Evolutionary conservation across 2,113 vertebrate genomes (phyloP).

Genomic region (Phoxinus phoxinus): DNA sequence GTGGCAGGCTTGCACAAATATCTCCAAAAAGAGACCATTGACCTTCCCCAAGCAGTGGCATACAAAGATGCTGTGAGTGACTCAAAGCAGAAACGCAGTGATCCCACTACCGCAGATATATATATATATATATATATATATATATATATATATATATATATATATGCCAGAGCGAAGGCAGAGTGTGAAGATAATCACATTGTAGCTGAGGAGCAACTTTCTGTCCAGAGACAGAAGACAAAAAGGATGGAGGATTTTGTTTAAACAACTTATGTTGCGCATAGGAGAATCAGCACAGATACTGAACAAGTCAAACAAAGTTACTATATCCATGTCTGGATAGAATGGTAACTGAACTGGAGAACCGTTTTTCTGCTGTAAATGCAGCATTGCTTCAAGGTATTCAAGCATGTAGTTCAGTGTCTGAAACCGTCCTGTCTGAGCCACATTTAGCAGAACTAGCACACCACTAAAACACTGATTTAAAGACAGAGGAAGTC

Average conservation of each 20-base stretch:
- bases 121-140: conserved; percentile 54
- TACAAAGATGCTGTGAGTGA: conserved; percentile 52
- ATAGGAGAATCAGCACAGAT: not conserved
- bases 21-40: not conserved
- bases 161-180: conserved; percentile 17
- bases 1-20: not conserved
- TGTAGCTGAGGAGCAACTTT: conserved; percentile 42
- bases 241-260: conserved; percentile 42
- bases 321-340: conserved; percentile 39
- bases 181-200: conserved; percentile 35
- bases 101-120: conserved; percentile 50
- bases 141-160: conserved; percentile 51
- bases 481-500: conserved; percentile 47
- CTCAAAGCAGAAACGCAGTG: conserved; percentile 45
- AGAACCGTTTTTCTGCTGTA: conserved; percentile 37
- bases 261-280: not conserved
- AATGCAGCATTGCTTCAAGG: not conserved
- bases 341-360: conserved; percentile 45
- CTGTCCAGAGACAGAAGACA: conserved; percentile 25
- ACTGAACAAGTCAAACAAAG: conserved; percentile 37
- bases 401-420: conserved; percentile 16
- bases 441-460: conserved; percentile 41
- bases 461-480: conserved; percentile 21
- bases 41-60: conserved; percentile 48
- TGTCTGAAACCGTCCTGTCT: conserved; percentile 46